phyloP scores from a whole-genome alignment of 2,797 vertebrate species.

The Chelmon rostratus region DNA sequence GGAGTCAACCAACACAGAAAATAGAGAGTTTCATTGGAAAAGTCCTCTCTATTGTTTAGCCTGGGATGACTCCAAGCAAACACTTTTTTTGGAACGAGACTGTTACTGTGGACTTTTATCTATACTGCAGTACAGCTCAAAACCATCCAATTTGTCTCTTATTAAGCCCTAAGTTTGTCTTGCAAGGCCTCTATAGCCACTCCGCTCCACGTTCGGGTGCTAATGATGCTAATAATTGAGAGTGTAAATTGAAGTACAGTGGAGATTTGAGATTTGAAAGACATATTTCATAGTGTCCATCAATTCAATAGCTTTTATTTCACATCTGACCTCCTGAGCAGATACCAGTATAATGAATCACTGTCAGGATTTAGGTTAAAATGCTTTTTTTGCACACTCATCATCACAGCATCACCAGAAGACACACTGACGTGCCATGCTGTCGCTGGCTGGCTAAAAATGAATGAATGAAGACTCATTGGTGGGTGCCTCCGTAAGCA shows the following conservation, averaged over 20 bases:
- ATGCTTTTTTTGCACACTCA: background rate
- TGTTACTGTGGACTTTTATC: constrained; percentile 18
- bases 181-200: background rate
- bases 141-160: constrained; percentile 21
- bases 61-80: constrained; percentile 51
- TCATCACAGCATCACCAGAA: background rate
- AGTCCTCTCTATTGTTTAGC: constrained; percentile 50
- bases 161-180: constrained; percentile 18
- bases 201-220: constrained; percentile 4
- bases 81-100: constrained; percentile 16
- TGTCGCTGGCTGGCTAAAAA: no score
- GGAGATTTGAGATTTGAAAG: constrained; percentile 21
- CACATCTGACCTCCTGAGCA: background rate
- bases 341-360: background rate
- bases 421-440: no score
- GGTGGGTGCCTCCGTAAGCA: no score
- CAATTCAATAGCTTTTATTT: background rate
- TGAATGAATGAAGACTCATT: no score
- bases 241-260: constrained; percentile 3
- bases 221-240: background rate
- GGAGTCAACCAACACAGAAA: constrained; percentile 37
- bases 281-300: no score
- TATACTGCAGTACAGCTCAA: constrained; percentile 30
- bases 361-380: background rate
- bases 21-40: constrained; percentile 31